These are phyloP conservation scores for Tanypteryx hageni DNA, from an alignment of 2,888 invertebrate species.

Conservation along the genomic window DNA sequence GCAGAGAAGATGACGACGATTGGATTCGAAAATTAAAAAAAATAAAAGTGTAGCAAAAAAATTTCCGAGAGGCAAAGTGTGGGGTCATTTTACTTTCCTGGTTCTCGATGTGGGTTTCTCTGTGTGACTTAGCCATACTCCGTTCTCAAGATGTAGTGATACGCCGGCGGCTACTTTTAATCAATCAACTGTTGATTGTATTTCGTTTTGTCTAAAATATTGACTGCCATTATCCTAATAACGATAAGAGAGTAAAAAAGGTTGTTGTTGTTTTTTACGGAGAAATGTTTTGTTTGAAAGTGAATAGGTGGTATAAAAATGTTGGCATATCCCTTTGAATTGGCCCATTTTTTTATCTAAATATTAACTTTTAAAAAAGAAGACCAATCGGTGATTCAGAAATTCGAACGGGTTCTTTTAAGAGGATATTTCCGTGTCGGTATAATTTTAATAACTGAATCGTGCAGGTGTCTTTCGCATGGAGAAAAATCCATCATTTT, in stretches of 20 bases:
- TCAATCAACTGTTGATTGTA: slow-evolving; percentile 50
- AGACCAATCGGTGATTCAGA: too few species aligned
- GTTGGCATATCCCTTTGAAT: slow-evolving; percentile 48
- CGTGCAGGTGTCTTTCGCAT: too few species aligned
- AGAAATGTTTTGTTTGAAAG: slow-evolving; percentile 50
- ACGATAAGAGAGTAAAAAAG: slow-evolving; percentile 32
- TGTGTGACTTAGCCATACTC: slow-evolving; percentile 56
- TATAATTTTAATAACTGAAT: too few species aligned
- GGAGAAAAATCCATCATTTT: too few species aligned
- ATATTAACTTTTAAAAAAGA: too few species aligned
- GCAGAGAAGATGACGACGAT: neutral
- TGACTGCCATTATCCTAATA: slow-evolving; percentile 62
- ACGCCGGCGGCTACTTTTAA: slow-evolving; percentile 42
- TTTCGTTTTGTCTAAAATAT: slow-evolving; percentile 59
- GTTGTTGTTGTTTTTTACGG: slow-evolving; percentile 57
- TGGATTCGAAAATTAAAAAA: neutral
- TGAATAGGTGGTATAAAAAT: slow-evolving; percentile 43
- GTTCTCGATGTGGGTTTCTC: slow-evolving; percentile 59
- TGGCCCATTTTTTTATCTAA: too few species aligned
- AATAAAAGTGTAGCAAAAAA: neutral
- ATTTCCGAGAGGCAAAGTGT: slow-evolving; percentile 29
- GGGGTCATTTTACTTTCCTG: slow-evolving; percentile 51
- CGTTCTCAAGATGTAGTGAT: slow-evolving; percentile 54
- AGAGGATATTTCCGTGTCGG: too few species aligned
- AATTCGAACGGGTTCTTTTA: too few species aligned